Base-by-base conservation (phyloP, 2,888 invertebrate species). In the Kryphioiulus occultus region DNA sequence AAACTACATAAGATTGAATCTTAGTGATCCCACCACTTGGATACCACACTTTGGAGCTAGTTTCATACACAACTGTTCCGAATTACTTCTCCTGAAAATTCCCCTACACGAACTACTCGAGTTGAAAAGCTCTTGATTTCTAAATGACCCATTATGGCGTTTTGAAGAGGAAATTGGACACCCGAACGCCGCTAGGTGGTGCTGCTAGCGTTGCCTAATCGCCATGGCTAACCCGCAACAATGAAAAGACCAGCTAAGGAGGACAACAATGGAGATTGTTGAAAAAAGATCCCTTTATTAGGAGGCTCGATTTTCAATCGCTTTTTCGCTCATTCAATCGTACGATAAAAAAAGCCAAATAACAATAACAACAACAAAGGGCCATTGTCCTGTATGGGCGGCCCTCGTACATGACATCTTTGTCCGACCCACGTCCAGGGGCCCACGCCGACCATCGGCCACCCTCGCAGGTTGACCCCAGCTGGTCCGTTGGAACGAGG, bases 331-430 rank as follows among this genome's bases (percentile, higher is more conserved):
- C 59, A 59, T 59, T 59, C 59, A 59, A 59, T 59, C 59, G 7
- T 22, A 22, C 59, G 59, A n/a, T 22, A 47, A 59, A 22, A 59
- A 59, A 59, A n/a, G 59, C 59, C n/a, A 59, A 59, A 59, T 22
- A 59, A 59, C 59, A 59, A 59, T 59, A 59, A 59, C 59, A 59
- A 59, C 59, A 22, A 59, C 59, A 59, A 59, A 22, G 59, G n/a
- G 59, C 59, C 22, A 59, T 59, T 59, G 59, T 59, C 59, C 59
- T 59, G n/a, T 59, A 59, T 59, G 59, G 59, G 59, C 59, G 59
- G 59, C 59, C 59, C 59, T 59, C 59, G 59, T 59, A 22, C 22
- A 22, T n/a, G 59, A n/a, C 59, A 19, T 10, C 59, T 59, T 59
- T 59, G 59, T 59, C 22, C 22, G 22, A 22, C 59, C 59, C 59